A percentile compares a stretch with the other conserved stretches of the same genome.
These are phyloP conservation scores for Corythornis leucogaster DNA, from an alignment of 2,797 vertebrate genomes.

Conservation along the genomic window DNA sequence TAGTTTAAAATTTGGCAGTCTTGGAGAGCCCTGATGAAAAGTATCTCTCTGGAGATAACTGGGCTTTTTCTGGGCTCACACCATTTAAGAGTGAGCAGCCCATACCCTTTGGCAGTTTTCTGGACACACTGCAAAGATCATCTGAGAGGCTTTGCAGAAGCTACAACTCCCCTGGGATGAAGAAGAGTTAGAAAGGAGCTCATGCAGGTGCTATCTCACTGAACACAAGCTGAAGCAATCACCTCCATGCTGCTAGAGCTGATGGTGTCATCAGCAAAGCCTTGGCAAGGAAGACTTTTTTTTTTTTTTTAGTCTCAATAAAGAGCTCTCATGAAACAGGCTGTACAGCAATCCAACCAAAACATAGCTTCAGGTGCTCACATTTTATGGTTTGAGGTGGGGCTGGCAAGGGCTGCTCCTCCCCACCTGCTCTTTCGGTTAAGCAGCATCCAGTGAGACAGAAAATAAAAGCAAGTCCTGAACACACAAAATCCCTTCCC, in stretches of 20 bases:
- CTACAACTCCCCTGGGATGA: neutral
- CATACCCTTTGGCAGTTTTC: neutral
- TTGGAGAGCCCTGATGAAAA: neutral
- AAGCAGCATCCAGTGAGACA: neutral
- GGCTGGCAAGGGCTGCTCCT: conserved; percentile 43
- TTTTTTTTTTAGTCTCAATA: neutral
- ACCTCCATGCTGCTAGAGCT: neutral
- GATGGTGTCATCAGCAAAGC: neutral
- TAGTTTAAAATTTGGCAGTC: neutral
- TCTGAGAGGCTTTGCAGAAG: neutral
- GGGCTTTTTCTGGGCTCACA: neutral
- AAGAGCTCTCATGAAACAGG: conserved; percentile 6
- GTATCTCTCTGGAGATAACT: neutral
- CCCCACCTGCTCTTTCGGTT: neutral
- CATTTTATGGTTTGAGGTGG: conserved; percentile 16
- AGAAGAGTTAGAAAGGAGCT: neutral
- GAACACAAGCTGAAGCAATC: neutral
- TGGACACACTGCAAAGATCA: neutral
- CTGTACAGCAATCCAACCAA: neutral
- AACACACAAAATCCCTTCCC: conserved; percentile 19
- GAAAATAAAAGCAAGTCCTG: neutral
- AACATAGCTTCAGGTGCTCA: conserved; percentile 49
- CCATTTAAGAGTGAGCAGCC: neutral
- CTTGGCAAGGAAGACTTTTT: neutral
- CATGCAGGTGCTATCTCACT: neutral